Evolutionary conservation across 2,113 vertebrate species (phyloP).

Genomic region (Phycodurus eques): DNA sequence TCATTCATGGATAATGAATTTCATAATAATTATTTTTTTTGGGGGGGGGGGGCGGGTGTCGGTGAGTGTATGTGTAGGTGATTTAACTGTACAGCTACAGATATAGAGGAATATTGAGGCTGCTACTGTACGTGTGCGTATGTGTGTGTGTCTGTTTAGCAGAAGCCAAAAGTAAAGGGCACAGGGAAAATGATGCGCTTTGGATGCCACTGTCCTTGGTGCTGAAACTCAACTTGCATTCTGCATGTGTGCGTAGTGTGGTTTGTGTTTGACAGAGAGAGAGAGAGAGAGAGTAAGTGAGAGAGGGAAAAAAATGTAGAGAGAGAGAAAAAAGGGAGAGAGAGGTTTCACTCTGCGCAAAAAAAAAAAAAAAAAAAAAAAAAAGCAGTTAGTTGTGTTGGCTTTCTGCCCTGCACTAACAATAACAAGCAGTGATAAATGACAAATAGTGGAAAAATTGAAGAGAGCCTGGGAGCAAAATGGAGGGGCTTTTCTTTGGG

Average conservation of each 20-base stretch:
- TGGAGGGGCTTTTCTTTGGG: slow-evolving; percentile 39
- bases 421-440: slow-evolving; percentile 50
- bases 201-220: slow-evolving; percentile 49
- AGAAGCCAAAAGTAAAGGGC: neutral
- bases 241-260: slow-evolving; percentile 16
- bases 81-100: neutral
- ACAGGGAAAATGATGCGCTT: neutral
- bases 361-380: slow-evolving; percentile 6
- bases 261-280: neutral
- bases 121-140: neutral
- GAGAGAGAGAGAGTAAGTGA: neutral
- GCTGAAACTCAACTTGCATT: slow-evolving; percentile 48
- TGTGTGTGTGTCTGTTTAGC: neutral
- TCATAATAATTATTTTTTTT: neutral
- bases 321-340: neutral
- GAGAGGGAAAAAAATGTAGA: neutral
- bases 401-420: slow-evolving; percentile 10
- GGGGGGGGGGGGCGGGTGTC: neutral
- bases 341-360: neutral
- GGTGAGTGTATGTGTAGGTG: neutral
- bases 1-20: slow-evolving; percentile 48
- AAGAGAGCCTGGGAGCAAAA: slow-evolving; percentile 44
- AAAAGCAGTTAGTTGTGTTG: slow-evolving; percentile 36
- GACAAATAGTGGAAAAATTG: slow-evolving; percentile 58
- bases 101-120: neutral